Percentiles rank a stretch among this genome's conserved stretches.
Conservation (phyloP, 1,140 invertebrate genomes). For the Linepithema humile region DNA sequence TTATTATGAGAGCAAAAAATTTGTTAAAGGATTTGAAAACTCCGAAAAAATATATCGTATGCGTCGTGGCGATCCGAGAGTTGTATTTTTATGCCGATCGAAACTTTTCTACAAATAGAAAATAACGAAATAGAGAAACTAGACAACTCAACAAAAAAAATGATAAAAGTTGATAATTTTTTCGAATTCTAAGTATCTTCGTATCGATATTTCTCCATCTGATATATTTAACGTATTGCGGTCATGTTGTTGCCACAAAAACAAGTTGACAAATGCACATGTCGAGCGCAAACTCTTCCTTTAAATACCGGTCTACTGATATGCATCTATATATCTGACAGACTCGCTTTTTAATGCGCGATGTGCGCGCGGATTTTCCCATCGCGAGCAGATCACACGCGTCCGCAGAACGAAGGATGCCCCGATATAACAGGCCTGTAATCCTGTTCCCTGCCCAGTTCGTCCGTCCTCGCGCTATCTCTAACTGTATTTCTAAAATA, state of each 20-base stretch:
- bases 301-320: slow-evolving; percentile 24
- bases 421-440: slow-evolving; percentile 28
- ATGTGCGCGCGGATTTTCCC: slow-evolving; percentile 1
- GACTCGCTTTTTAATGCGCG: background rate
- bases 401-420: slow-evolving; percentile 45
- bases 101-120: background rate
- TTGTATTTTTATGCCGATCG: background rate
- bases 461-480: slow-evolving; percentile 66
- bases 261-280: too few relatives aligned
- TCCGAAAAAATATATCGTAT: background rate
- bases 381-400: slow-evolving; percentile 2
- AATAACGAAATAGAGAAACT: too few relatives aligned
- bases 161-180: too few relatives aligned
- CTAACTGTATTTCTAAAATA: slow-evolving; percentile 72
- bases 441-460: slow-evolving; percentile 52
- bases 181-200: too few relatives aligned
- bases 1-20: background rate
- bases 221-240: too few relatives aligned
- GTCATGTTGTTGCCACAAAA: too few relatives aligned
- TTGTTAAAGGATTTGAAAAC: background rate
- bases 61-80: too few relatives aligned
- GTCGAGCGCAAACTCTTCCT: slow-evolving; percentile 3
- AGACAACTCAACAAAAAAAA: too few relatives aligned
- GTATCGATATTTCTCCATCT: too few relatives aligned
- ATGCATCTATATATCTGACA: background rate